Conservation (phyloP, 2,888 invertebrate species). For the Cephus spinipes region DNA sequence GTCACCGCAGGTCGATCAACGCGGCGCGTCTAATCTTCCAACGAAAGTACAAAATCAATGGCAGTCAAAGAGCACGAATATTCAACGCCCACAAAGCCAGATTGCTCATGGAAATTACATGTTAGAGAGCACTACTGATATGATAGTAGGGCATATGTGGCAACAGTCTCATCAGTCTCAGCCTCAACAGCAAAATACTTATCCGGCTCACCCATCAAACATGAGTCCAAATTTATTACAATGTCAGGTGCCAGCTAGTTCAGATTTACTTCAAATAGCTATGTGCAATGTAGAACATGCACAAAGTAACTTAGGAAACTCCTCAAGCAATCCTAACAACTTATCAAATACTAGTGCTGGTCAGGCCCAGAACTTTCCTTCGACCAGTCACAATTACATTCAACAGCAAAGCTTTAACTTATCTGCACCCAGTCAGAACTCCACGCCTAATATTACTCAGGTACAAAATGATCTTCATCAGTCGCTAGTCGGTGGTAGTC, state of each 20-base stretch:
- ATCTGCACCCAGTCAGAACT: slow-evolving; percentile 12
- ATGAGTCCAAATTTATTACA: slow-evolving; percentile 9
- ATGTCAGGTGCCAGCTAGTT: slow-evolving; percentile 8
- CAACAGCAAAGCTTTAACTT: slow-evolving; percentile 32
- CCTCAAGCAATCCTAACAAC: slow-evolving; percentile 25
- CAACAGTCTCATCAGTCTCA: slow-evolving; percentile 48
- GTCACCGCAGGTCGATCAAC: slow-evolving; percentile 50
- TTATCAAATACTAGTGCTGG: slow-evolving; percentile 24
- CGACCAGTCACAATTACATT: slow-evolving; percentile 17
- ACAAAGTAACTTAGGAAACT: slow-evolving; percentile 28
- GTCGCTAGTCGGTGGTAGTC: slow-evolving; percentile 16
- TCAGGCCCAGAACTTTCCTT: slow-evolving; percentile 32
- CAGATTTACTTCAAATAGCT: slow-evolving; percentile 36
- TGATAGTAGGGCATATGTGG: slow-evolving; percentile 58
- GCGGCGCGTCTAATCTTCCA: slow-evolving; percentile 42
- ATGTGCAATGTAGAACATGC: slow-evolving; percentile 36
- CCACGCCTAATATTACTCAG: slow-evolving; percentile 37
- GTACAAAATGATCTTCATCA: slow-evolving; percentile 52
- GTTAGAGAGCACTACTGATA: slow-evolving; percentile 48
- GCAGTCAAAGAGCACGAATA: slow-evolving; percentile 52
- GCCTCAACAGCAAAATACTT: slow-evolving; percentile 31
- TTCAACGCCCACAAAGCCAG: slow-evolving; percentile 51
- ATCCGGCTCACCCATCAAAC: not conserved
- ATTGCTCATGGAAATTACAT: slow-evolving; percentile 34
- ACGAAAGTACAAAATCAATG: slow-evolving; percentile 64